Evolutionary conservation across 1,140 invertebrate species (phyloP).

Genomic region (Sitobion miscanthi): DNA sequence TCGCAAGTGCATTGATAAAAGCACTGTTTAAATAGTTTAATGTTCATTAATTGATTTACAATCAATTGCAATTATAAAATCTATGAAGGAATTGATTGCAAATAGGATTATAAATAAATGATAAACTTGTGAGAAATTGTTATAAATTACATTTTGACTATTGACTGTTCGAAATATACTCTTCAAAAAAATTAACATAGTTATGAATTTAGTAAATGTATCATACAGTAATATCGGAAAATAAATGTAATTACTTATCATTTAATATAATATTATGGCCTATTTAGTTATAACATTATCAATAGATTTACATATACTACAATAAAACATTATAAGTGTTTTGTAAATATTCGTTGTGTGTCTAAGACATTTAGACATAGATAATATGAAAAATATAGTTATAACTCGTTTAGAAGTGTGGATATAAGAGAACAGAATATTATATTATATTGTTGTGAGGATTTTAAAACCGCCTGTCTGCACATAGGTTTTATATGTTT

Average conservation of each 20-base stretch:
- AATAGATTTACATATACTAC: not conserved
- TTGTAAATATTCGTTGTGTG: not conserved
- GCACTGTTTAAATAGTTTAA: no score
- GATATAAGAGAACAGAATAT: not conserved
- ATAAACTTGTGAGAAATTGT: no score
- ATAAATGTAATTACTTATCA: not conserved
- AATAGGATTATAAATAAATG: no score
- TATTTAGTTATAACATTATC: not conserved
- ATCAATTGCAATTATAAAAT: no score
- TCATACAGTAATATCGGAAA: not conserved
- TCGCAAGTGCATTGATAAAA: no score
- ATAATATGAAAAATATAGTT: not conserved
- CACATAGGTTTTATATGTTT: not conserved
- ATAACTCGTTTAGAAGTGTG: not conserved
- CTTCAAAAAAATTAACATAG: not conserved
- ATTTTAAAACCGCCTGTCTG: not conserved
- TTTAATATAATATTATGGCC: not conserved
- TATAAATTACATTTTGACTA: no score
- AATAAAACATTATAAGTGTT: not conserved
- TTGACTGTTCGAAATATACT: not conserved
- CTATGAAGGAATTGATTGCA: no score
- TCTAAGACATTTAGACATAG: not conserved
- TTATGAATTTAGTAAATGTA: not conserved
- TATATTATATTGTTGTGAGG: not conserved
- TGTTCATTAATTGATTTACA: no score